Evolutionary conservation across 2,888 invertebrate genomes (phyloP).

Genomic region (Serripes groenlandicus): DNA sequence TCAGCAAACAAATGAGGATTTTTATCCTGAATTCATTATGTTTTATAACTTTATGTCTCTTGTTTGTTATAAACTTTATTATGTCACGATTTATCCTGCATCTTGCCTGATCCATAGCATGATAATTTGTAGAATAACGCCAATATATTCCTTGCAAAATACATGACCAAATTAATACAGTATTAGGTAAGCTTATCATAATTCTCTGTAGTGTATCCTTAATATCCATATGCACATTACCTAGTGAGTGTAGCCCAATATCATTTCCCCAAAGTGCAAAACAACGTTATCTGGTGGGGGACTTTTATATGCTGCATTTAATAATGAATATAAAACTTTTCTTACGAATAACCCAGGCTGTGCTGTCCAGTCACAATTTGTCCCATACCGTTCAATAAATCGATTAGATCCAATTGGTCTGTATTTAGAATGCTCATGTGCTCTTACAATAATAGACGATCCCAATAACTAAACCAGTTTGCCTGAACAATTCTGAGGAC

Average conservation of each 20-base stretch:
- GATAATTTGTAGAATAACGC: neutral
- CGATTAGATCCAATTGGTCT: neutral
- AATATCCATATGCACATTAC: neutral
- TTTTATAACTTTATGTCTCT: neutral
- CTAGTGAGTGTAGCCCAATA: neutral
- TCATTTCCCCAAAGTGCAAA: neutral
- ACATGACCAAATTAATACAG: neutral
- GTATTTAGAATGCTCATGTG: neutral
- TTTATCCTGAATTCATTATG: neutral
- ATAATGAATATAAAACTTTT: neutral
- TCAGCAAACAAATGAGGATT: neutral
- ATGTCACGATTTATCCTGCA: neutral
- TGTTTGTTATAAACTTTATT: neutral
- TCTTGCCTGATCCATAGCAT: neutral
- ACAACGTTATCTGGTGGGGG: neutral
- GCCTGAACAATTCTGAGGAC: no score
- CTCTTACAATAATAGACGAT: neutral
- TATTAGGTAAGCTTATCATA: neutral
- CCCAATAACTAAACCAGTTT: no score
- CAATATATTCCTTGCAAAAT: neutral
- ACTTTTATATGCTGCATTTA: neutral
- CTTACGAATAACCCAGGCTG: neutral
- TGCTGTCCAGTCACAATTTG: neutral
- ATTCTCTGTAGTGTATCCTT: neutral
- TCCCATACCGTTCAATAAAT: neutral